Evolutionary conservation across 2,888 invertebrate genomes (phyloP), one percentile per base, ranked within the genome.

Genomic region (Pandemis cinnamomeana): DNA sequence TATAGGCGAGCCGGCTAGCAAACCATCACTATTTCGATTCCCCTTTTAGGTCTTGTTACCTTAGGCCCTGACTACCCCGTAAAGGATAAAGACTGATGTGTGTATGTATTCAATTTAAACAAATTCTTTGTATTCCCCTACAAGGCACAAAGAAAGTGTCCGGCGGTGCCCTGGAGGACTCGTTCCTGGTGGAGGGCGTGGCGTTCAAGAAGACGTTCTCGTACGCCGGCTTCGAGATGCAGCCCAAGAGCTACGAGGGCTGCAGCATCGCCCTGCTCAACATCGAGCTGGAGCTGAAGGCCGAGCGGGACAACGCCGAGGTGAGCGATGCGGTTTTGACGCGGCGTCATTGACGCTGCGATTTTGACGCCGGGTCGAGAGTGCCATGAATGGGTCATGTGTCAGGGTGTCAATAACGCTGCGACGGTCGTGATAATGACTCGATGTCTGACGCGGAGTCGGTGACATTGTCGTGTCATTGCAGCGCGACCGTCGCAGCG

Each of bases 191-290:
- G 0, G 96, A 97, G 6, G 99, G 99, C 13, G 99, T 99, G 0
- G 99, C 99, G 0, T 99, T 99, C 91, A 99, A 99, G 93, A 99
- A 99, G 93, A 99, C 99, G 0, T 99, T 99, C 95, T 99, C 99
- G 0, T 99, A 99, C 87, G 99, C 99, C 78, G 99, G 99, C 10
- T 99, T 99, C 89, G 99, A 99, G 94, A 99, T 99, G 99, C 99
- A 99, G 86, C 99, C 98, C 0, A 99, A 99, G 93, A 95, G 95
- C 36, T 99, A 99, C 86, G 89, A 95, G 13, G 95, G 97, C 78
- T 99, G 99, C 81, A 98, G 97, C 94, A 99, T 99, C 78, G 99
- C 99, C 0, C 90, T 99, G 48, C 95, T 99, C 7, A 99, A 99
- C 87, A 98, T 99, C 79, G 99, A 99, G 90, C 91, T 99, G 78